A percentile compares a stretch with the other conserved stretches of the same genome.
phyloP scores from a whole-genome alignment of 2,797 vertebrate species.

The Sternotherus odoratus region DNA sequence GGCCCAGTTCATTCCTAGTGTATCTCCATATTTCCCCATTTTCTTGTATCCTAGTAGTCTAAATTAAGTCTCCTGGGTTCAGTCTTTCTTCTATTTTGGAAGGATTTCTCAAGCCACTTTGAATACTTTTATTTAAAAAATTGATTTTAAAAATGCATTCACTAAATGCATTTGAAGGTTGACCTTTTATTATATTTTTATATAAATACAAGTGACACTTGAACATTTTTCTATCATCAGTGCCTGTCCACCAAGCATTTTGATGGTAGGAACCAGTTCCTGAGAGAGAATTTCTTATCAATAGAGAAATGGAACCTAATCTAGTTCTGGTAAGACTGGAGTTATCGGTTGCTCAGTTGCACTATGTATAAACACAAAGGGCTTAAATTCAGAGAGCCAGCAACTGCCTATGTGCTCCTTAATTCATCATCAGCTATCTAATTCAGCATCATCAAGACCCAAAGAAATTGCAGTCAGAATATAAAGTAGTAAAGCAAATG shows the following conservation, averaged over 20 bases:
- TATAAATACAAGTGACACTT: not conserved
- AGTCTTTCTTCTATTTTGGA: not conserved
- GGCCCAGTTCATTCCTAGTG: not conserved
- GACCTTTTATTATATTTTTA: not conserved
- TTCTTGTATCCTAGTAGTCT: not conserved
- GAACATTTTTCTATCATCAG: not conserved
- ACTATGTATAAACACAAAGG: not conserved
- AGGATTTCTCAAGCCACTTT: not conserved
- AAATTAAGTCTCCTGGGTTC: not conserved
- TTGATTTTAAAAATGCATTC: not conserved
- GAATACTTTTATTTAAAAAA: not conserved
- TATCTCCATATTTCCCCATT: not conserved
- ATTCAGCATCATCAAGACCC: not conserved
- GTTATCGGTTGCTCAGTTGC: not conserved
- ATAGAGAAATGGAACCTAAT: not conserved
- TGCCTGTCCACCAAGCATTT: not conserved
- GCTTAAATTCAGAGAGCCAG: not conserved
- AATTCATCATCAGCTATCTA: not conserved
- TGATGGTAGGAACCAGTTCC: not conserved
- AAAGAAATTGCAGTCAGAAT: not conserved
- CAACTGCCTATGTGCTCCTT: not conserved
- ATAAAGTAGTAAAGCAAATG: not conserved
- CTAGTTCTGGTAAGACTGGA: not conserved
- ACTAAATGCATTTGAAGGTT: not conserved
- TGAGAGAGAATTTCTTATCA: not conserved